phyloP scores from a whole-genome alignment of 2,888 invertebrate genomes.

The Ormyrus labotus region DNA sequence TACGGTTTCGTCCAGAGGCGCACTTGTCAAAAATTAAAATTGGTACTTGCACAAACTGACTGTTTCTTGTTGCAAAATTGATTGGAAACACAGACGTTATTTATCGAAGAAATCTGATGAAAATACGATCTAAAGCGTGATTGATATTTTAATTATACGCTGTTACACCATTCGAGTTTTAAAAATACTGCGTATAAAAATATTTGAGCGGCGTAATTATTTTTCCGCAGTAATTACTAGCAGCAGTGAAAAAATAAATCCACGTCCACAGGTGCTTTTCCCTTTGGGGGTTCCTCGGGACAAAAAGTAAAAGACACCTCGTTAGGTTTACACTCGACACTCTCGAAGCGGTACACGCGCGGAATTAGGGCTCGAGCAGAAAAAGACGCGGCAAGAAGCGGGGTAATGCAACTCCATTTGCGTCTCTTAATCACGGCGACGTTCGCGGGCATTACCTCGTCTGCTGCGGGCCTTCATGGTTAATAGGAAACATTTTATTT shows the following conservation, averaged over 20 bases:
- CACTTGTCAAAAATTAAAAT: conserved; percentile 1
- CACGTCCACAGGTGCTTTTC: not conserved
- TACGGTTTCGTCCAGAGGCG: not conserved
- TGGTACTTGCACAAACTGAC: too few species aligned
- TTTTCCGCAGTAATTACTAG: conserved; percentile 30
- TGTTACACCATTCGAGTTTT: too few species aligned
- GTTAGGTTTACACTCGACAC: conserved; percentile 1
- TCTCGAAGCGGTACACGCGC: not conserved
- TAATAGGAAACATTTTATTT: conserved; percentile 69
- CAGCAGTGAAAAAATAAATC: conserved; percentile 13
- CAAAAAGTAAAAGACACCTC: conserved; percentile 5
- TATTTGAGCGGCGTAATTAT: not conserved
- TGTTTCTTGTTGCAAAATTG: too few species aligned
- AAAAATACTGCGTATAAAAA: too few species aligned
- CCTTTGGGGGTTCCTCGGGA: not conserved
- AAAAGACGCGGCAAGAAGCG: conserved; percentile 10
- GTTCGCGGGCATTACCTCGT: conserved; percentile 11
- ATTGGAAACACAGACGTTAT: too few species aligned
- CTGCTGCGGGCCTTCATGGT: conserved; percentile 39
- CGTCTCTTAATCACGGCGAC: conserved; percentile 53
- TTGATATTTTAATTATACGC: too few species aligned
- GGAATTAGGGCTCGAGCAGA: not conserved
- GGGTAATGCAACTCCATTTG: conserved; percentile 56
- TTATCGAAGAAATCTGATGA: too few species aligned
- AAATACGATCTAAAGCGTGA: too few species aligned